Percentiles rank a stretch among this genome's conserved stretches.
Evolutionary conservation across 2,888 invertebrate genomes (phyloP).

Genomic region (Deladenus siricidicola): DNA sequence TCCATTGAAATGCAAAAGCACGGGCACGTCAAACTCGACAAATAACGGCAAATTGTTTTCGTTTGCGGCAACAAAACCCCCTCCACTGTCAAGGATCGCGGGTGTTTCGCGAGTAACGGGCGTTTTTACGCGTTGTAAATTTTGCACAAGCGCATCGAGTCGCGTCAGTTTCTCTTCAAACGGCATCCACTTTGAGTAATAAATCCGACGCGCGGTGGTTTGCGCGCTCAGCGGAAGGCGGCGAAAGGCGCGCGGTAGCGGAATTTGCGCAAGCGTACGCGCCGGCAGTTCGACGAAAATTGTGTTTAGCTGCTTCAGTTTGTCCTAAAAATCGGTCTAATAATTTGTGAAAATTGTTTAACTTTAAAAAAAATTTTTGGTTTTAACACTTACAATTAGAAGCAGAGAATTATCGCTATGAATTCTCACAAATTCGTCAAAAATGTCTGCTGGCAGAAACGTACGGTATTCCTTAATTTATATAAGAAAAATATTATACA

Average conservation of each 20-base stretch:
- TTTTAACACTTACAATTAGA: constrained; percentile 12
- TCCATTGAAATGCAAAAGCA: constrained; percentile 33
- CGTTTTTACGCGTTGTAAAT: constrained; percentile 22
- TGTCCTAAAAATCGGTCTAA: constrained; percentile 20
- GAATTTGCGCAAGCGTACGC: constrained; percentile 18
- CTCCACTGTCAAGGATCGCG: neutral
- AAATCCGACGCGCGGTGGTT: constrained; percentile 14
- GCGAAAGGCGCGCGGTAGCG: constrained; percentile 28
- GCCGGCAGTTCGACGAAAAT: constrained; percentile 28
- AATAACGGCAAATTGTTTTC: constrained; percentile 24
- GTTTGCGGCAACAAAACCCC: neutral
- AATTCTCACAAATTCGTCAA: constrained; percentile 18
- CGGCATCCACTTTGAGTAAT: constrained; percentile 23
- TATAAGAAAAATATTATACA: too few species aligned
- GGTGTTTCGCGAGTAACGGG: constrained; percentile 11
- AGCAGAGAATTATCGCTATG: constrained; percentile 23
- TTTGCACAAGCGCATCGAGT: constrained; percentile 19
- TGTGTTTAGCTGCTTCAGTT: constrained; percentile 28
- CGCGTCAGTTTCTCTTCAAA: constrained; percentile 23
- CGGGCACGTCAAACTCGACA: constrained; percentile 33
- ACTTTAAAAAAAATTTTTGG: neutral
- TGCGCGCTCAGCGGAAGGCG: constrained; percentile 18
- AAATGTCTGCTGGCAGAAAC: constrained; percentile 19
- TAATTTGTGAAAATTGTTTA: neutral
- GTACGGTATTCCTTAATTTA: constrained; percentile 25